Base-by-base conservation (phyloP, 2,113 vertebrate genomes). In the Pycnonotus jocosus region DNA sequence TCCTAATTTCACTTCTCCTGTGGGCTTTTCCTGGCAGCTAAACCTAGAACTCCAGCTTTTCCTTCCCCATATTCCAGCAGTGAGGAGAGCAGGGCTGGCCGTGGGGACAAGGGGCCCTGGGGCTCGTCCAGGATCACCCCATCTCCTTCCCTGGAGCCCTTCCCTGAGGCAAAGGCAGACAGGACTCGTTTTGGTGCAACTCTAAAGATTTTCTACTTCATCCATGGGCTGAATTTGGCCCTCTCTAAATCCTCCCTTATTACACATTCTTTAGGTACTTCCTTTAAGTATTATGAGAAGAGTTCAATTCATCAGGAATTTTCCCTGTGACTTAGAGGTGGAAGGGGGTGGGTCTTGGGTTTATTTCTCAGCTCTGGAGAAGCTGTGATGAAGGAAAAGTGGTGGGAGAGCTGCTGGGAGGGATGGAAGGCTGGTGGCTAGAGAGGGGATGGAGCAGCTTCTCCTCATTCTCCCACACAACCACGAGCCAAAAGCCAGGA, bases 191-290 rank as follows among this genome's bases (percentile, higher is more conserved):
- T 60, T 57, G 28, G 81, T 74, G 86, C 61, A 76, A 56, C 35
- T 83, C 78, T 56, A 35, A 69, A 58, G 13, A 45, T 81, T 88
- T 86, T 62, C 71, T 37, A 4, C 87, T 76, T 51, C 1, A 0
- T 61, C 74, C 44, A 2, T 3, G 10, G 31, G 74, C 72, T 66
- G 72, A 72, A 56, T 95, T 95, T 88, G 61, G 42, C n/a, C 66
- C 56, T 51, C 30, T 74, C 71, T 74, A 92, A 95, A 87, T 93
- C 95, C 81, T 37, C 50, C 17, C 21, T 95, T 95, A 94, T 96
- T 91, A 30, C 84, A 95, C 92, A 94, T 95, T 92, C 92, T 96
- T 95, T 31, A 77, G 95, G 79, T 92, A 94, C 95, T 96, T 96
- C 93, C 89, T 88, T 95, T 79, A 92, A 82, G 85, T 77, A 73